Evolutionary conservation across 1,140 invertebrate genomes (phyloP).

Genomic region (Cotesia vestalis): DNA sequence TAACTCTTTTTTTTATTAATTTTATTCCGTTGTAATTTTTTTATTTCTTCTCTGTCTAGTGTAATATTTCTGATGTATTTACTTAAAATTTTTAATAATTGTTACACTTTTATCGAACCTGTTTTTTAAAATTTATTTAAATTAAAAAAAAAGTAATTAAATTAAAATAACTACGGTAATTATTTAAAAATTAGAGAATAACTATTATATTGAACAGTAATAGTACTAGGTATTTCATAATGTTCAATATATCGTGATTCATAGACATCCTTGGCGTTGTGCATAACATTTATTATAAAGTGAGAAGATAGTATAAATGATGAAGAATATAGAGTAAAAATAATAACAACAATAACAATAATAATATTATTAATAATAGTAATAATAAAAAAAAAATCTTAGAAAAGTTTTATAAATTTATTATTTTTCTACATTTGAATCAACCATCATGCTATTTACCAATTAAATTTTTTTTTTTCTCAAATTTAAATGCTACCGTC

Average conservation of each 20-base stretch:
- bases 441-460: not conserved
- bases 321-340: not conserved
- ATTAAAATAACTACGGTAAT: not conserved
- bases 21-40: too few species aligned
- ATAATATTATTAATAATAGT: not conserved
- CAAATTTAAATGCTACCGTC: constrained; percentile 6
- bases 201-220: not conserved
- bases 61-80: not conserved
- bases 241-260: constrained; percentile 25
- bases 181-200: not conserved
- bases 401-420: not conserved
- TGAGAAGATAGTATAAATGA: not conserved
- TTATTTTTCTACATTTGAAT: constrained; percentile 11
- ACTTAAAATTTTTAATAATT: too few species aligned
- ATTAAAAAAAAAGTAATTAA: too few species aligned
- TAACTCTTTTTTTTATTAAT: not conserved
- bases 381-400: not conserved
- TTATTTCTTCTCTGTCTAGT: not conserved
- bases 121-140: too few species aligned
- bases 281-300: constrained; percentile 22
- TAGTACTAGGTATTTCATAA: constrained; percentile 1
- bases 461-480: not conserved
- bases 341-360: not conserved
- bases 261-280: constrained; percentile 25
- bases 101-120: constrained; percentile 22